These are phyloP conservation scores for Solea solea DNA, from an alignment of 2,113 vertebrate species.

Conservation along the genomic window DNA sequence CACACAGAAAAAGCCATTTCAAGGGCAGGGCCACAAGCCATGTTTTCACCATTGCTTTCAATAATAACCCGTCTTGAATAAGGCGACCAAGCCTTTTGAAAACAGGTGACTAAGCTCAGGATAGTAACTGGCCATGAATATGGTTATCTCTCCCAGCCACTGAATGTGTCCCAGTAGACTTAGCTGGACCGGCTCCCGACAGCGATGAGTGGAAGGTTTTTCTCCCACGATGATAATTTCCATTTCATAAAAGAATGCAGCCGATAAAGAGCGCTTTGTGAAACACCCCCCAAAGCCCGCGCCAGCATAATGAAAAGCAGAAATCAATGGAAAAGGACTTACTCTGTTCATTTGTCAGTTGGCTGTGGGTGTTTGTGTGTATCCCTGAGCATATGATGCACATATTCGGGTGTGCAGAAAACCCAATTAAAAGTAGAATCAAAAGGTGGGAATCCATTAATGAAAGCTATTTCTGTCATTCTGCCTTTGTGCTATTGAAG, in stretches of 20 bases:
- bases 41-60: conserved; percentile 7
- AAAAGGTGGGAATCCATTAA: conserved; percentile 47
- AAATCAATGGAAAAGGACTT: conserved; percentile 56
- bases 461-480: conserved; percentile 32
- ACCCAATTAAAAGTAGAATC: conserved; percentile 59
- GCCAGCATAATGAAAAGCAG: conserved; percentile 60
- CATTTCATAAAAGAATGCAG: conserved; percentile 56
- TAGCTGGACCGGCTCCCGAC: conserved; percentile 1
- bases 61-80: conserved; percentile 1
- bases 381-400: conserved; percentile 12
- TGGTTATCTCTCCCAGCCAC: conserved; percentile 1
- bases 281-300: conserved; percentile 43
- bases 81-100: conserved; percentile 3
- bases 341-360: conserved; percentile 36
- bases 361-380: background rate
- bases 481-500: conserved; percentile 42
- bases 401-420: conserved; percentile 19
- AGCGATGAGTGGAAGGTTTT: conserved; percentile 26
- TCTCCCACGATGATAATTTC: conserved; percentile 60
- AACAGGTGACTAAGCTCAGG: conserved; percentile 22
- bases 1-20: conserved; percentile 18
- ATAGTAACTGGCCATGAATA: conserved; percentile 15
- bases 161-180: conserved; percentile 20
- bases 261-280: conserved; percentile 48
- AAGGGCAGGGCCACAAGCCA: conserved; percentile 11